phyloP scores from a whole-genome alignment of 1,140 invertebrate species.

The Belonocnema kinseyi region DNA sequence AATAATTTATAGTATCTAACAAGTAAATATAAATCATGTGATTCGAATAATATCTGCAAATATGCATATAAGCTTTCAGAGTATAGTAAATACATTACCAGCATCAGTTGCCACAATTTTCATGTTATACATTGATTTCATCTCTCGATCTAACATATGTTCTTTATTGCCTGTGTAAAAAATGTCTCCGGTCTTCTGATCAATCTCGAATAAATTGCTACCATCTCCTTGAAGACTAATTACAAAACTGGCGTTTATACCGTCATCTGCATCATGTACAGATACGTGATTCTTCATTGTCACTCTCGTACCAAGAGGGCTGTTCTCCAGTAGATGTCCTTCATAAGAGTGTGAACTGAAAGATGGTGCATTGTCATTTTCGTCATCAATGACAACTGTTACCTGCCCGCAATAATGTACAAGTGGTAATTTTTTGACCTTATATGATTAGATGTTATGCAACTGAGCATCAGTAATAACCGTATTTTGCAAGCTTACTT shows the following conservation, averaged over 20 bases:
- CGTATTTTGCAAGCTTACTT: constrained; percentile 66
- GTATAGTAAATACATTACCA: constrained; percentile 57
- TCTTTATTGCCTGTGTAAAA: constrained; percentile 77
- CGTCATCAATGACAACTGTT: constrained; percentile 87
- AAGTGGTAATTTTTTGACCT: neutral
- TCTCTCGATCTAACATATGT: constrained; percentile 82
- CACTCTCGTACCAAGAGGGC: constrained; percentile 82
- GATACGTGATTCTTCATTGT: constrained; percentile 81
- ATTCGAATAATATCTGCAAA: too few species aligned
- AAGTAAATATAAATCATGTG: too few species aligned
- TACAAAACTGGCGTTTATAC: constrained; percentile 80
- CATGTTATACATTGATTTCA: constrained; percentile 81
- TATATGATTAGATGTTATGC: neutral
- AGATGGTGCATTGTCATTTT: constrained; percentile 92
- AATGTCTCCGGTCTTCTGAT: constrained; percentile 81
- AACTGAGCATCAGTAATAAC: too few species aligned
- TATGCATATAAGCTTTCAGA: too few species aligned
- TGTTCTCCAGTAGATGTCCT: constrained; percentile 88
- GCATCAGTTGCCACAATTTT: constrained; percentile 85
- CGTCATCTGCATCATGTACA: constrained; percentile 87
- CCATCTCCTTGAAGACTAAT: constrained; percentile 86
- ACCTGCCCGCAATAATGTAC: constrained; percentile 71
- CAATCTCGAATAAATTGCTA: constrained; percentile 85
- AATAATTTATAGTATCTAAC: neutral
- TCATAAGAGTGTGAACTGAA: constrained; percentile 85